A percentile compares a stretch with the other conserved stretches of the same genome.
These are phyloP conservation scores for Volucella inanis DNA, from an alignment of 2,888 invertebrate genomes.

Conservation along the genomic window DNA sequence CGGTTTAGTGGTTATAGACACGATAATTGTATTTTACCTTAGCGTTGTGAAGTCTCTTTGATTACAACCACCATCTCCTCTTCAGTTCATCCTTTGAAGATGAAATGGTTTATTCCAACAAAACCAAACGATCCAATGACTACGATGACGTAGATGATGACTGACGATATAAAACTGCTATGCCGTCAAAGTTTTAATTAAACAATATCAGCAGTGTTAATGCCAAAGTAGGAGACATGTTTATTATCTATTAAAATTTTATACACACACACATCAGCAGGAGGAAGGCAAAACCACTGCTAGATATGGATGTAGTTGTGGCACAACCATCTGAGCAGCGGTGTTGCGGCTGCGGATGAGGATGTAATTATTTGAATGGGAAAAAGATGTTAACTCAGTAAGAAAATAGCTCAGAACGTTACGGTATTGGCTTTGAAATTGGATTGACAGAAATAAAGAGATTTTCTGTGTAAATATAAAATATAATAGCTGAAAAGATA, in stretches of 20 bases:
- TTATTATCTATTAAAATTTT: slow-evolving; percentile 60
- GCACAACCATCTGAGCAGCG: background rate
- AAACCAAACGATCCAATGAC: background rate
- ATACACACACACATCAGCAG: slow-evolving; percentile 28
- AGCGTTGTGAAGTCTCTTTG: slow-evolving; percentile 52
- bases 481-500: too few species aligned
- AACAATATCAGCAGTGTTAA: slow-evolving; percentile 59
- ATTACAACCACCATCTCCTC: slow-evolving; percentile 43
- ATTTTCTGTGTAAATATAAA: background rate
- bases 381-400: background rate
- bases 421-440: too few species aligned
- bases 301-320: background rate
- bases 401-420: background rate
- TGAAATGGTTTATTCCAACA: slow-evolving; percentile 34
- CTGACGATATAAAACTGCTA: slow-evolving; percentile 15
- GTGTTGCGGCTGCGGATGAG: background rate
- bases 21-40: slow-evolving; percentile 67
- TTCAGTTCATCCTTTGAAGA: slow-evolving; percentile 1
- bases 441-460: too few species aligned
- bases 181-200: slow-evolving; percentile 63
- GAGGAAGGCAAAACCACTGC: background rate
- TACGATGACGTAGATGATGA: slow-evolving; percentile 23
- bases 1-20: slow-evolving; percentile 64
- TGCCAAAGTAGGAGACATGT: slow-evolving; percentile 64
- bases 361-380: slow-evolving; percentile 2